Base-by-base conservation (phyloP, 2,888 invertebrate genomes). In the Tigriopus californicus region DNA sequence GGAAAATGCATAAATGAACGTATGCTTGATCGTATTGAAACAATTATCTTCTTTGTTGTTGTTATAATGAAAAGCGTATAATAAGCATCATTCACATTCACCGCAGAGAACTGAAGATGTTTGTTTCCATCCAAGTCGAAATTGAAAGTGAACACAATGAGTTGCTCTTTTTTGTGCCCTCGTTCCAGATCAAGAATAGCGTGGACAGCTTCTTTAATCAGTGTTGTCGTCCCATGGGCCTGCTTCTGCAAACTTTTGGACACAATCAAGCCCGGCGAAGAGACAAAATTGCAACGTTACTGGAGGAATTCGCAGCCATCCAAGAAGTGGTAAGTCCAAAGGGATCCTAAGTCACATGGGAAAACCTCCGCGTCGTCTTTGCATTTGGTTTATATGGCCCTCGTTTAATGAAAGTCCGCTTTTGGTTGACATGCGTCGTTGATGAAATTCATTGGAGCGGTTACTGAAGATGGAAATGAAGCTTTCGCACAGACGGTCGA, bases 201-300 rank as follows among this genome's bases (percentile, higher is more conserved):
- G 81, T 92, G 1, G 91, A 94, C 66, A 83, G 83, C 60, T 91
- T 95, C 73, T 77, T 95, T 58, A 79, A 79, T 12, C 85, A 87
- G 62, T 89, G 91, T 69, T 82, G 85, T 61, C 80, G 85, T 44
- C 85, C 91, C 5, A 88, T 95, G 69, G 83, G 84, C 11, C 82
- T 81, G 65, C 75, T 95, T 60, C 75, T 95, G 61, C 86, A 88
- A 67, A 80, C 90, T 61, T 88, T 86, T 69, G 95, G 97, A 0
- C 91, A 92, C 71, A 97, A 97, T 73, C 78, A 92, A 64, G 94
- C 97, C 4, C 75, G 97, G 41, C 95, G 95, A 71, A 77, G 95
- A 60, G 95, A 97, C 70, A 92, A 91, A 73, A 75, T 95, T 60
- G 89, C 87, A 0, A 79, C 87, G 66, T 74, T 92, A 58, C 75